Evolutionary conservation across 2,797 vertebrate genomes (phyloP), one percentile per base, ranked within the genome.

Genomic region (Lepilemur septentrionalis): DNA sequence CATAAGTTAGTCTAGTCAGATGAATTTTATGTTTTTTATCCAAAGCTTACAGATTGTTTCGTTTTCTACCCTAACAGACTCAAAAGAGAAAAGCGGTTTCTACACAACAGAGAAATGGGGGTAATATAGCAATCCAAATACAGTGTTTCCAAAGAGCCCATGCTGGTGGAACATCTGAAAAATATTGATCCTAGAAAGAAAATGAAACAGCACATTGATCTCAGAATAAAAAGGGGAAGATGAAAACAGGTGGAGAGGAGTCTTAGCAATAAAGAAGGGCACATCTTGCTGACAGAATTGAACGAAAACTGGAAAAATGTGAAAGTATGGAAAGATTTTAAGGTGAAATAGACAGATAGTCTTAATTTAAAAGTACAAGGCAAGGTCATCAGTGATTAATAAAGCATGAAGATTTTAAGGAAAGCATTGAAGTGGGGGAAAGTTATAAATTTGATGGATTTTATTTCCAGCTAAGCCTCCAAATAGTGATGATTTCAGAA

Each of bases 161-260:
- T 86, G 50, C 35, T 88, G 48, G 48, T 88, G 13, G 23, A 84
- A 9, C 22, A 76, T 69, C 76, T 93, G 41, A 88, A 91, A 95
- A 88, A 67, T 85, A 94, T 85, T 91, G 91, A 96, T 95, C 59
- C 76, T 50, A 90, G 52, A 70, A 81, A 88, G 59, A 59, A 97
- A 96, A 89, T 78, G 69, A 59, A 97, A 73, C 13, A 50, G n/a
- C 25, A 81, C 76, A 92, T 81, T 88, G 93, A 93, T 96, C 48
- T 87, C n/a, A 20, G 59, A 79, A 92, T 46, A 76, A 80, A 90
- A 89, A 67, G n/a, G 22, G 69, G 4, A 30, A 61, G 13, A 67
- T 72, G 69, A 94, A 96, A 85, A 78, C 41, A 84, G 52, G n/a
- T 20, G 11, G 35, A 95, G 22, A 80, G 38, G n/a, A 76, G 15